These are phyloP conservation scores for Psix sp. DNA, from an alignment of 1,140 invertebrate species.

Conservation along the genomic window DNA sequence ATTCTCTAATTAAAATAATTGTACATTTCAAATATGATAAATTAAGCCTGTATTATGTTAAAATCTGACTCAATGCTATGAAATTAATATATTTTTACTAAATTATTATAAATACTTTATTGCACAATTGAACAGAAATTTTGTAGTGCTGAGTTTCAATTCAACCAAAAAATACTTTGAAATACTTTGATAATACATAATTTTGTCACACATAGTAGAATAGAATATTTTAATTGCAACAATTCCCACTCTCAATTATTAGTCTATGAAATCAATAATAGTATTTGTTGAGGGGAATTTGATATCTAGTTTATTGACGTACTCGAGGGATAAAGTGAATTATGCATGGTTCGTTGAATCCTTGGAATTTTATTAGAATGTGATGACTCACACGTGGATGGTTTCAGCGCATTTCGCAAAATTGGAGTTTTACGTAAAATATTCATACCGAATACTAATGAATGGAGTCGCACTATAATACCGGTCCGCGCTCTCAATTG, in stretches of 20 bases:
- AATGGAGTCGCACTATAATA: constrained; percentile 22
- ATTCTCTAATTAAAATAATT: no score
- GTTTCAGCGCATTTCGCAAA: constrained; percentile 34
- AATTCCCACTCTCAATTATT: constrained; percentile 11
- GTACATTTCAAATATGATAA: no score
- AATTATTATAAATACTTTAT: no score
- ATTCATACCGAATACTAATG: constrained; percentile 50
- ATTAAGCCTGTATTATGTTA: no score
- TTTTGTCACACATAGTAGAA: no score
- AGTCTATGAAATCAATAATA: constrained; percentile 42
- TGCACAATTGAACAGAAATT: no score
- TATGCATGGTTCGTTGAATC: constrained; percentile 46
- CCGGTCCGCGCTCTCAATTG: neutral
- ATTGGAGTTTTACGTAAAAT: constrained; percentile 42
- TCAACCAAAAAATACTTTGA: no score
- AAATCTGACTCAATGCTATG: no score
- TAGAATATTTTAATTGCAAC: neutral
- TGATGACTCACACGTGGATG: constrained; percentile 44
- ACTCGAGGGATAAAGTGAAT: constrained; percentile 39
- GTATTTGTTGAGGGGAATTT: constrained; percentile 40
- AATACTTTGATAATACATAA: no score
- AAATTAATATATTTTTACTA: no score
- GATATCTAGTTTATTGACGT: constrained; percentile 49
- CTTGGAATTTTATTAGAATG: constrained; percentile 56
- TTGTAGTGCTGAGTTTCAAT: no score